Conservation (phyloP, 2,113 vertebrate genomes). For the Leptosomus discolor region DNA sequence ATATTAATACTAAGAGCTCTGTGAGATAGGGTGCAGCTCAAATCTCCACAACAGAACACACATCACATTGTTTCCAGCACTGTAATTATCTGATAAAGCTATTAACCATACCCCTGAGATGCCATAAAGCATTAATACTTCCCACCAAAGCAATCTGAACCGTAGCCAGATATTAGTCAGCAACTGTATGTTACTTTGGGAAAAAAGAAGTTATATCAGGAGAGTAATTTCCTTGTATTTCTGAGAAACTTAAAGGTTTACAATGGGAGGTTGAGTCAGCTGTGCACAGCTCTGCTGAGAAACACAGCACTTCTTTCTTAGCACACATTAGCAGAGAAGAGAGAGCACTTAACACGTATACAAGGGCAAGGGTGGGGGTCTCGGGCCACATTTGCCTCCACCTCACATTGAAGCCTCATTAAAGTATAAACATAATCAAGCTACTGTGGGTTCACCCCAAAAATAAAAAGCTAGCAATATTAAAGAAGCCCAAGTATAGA, state of each 20-base stretch:
- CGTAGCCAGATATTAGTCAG: background rate
- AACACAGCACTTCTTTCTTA: background rate
- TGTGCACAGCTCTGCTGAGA: background rate
- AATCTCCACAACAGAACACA: background rate
- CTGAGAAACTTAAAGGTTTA: background rate
- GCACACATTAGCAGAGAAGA: too few species aligned
- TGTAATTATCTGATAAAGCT: slow-evolving; percentile 46
- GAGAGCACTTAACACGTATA: fast-evolving
- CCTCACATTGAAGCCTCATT: background rate
- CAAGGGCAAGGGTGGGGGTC: background rate
- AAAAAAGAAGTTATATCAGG: fast-evolving
- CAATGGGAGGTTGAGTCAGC: background rate
- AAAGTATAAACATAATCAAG: background rate
- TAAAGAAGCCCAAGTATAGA: background rate
- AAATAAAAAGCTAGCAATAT: background rate
- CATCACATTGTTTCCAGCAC: slow-evolving; percentile 22
- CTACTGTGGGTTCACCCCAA: background rate
- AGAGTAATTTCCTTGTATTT: background rate
- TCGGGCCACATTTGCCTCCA: background rate
- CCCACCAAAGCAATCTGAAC: background rate
- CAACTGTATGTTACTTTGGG: background rate
- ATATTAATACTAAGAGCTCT: background rate
- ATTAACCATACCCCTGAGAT: background rate
- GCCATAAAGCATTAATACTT: background rate
- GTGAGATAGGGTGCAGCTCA: background rate